Conservation (phyloP, 1,140 invertebrate genomes). For the Bombus sibiricus region DNA sequence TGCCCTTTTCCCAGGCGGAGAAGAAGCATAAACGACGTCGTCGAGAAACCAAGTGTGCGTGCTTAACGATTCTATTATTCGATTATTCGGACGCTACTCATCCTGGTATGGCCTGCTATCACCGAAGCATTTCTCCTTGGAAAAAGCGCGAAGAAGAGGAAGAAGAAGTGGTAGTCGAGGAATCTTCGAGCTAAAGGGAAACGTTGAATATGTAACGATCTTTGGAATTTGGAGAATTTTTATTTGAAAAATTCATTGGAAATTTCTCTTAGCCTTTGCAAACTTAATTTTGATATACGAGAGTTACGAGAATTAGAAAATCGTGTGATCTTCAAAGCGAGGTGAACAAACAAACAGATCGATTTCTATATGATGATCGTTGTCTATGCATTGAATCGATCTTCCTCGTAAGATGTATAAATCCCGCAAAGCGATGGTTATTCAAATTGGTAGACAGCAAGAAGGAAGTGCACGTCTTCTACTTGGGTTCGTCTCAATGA, state of each 20-base stretch:
- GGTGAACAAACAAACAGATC: neutral
- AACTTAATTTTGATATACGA: too few relatives aligned
- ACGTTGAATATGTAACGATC: neutral
- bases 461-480: neutral
- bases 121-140: neutral
- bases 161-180: neutral
- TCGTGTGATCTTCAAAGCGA: neutral
- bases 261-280: neutral
- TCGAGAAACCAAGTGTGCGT: neutral
- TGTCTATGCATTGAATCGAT: neutral
- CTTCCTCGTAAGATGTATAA: neutral
- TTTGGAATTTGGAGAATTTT: too few relatives aligned
- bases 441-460: neutral
- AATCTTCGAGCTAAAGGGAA: neutral
- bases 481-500: neutral
- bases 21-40: conserved; percentile 5
- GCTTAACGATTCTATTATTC: conserved; percentile 13
- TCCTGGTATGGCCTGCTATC: neutral
- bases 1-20: conserved; percentile 52
- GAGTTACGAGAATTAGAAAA: neutral
- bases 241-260: too few relatives aligned
- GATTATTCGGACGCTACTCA: neutral
- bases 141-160: neutral
- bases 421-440: neutral
- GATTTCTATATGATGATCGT: neutral